Base-by-base conservation (phyloP, 37 sponge, comb jelly and placozoan species). In the Mnemiopsis leidyi region DNA sequence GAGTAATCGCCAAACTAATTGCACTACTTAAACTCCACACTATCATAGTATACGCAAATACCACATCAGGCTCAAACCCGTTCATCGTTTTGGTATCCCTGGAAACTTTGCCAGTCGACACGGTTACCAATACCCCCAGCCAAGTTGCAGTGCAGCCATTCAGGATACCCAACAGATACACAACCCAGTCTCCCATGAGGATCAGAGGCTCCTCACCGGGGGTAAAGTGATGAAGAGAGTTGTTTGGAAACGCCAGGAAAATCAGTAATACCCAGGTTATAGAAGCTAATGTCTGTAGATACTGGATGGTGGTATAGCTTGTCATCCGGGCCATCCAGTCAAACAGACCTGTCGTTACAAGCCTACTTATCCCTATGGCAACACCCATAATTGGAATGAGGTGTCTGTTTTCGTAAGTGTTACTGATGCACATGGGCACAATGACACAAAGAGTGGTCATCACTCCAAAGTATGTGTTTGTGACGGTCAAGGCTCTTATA, bases 391-490 rank as follows among this genome's bases (percentile, higher is more conserved):
- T 39, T n/a, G 90, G 90, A 5, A 85, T 85, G 3, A 85, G 90
- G 40, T 85, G 40, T 5, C 90, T 35, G 90, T 85, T 29, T 0
- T 16, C 61, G 90, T 85, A 85, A 0, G 90, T 85, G 90, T 35
- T 23, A 33, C 90, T 85, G 61, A 85, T 85, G 26, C 90, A 85
- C 90, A 85, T 85, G 48, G 90, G 90, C 30, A 85, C 24, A 1
- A 85, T 33, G 0, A 33, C 36, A 13, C 38, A 7, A 0, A 85
- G 90, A 40, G 90, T n/a, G 29, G 7, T 24, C 0, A 33, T 61
- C 0, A 61, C 61, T 7, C 90, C 90, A 37, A 33, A 29, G 90
- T 85, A 38, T 1, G 39, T 39, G 90, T 39, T 28, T 16, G 29
- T 85, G 61, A 85, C 3, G 39, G 35, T 28, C 13, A 85, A 61